Evolutionary conservation across 2,113 vertebrate genomes (phyloP), one percentile per base, ranked within the genome.

Genomic region (Piaya cayana): DNA sequence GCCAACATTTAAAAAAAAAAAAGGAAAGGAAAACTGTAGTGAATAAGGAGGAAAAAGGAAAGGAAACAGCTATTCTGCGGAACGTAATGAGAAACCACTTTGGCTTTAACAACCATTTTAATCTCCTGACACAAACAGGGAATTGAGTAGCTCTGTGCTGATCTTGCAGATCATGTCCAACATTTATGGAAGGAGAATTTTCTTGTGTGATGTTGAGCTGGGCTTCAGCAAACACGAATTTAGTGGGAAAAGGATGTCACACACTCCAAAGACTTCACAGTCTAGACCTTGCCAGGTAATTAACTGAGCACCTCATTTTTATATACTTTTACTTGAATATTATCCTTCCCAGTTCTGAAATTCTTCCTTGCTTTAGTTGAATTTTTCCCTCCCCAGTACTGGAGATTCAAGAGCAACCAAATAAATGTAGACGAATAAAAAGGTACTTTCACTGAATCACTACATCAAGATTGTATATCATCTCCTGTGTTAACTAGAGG

Each of bases 251-350:
- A 93, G 27, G 58, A 96, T 92, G 84, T 93, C 9, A 3, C 34
- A 62, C 82, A 90, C 89, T 92, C 96, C 95, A 88, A 95, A 65
- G 80, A 96, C 76, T 96, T 88, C 81, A 88, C 68, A 90, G 69
- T 79, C 50, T 88, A 94, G 70, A 65, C 52, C 53, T 93, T 83
- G 37, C 65, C 55, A 64, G 42, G 84, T 90, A 93, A 95, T 96
- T 91, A 96, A 76, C 30, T 50, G 62, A 93, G 75, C 52, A 86
- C 68, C 63, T 93, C 80, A 32, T 15, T 37, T 82, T 55, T 5
- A 1, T 49, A 34, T 21, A 45, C 34, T 86, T 56, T 47, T 53
- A 70, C 23, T 37, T 55, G 39, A 82, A 64, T 68, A 53, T 39
- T 67, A 56, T 49, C 47, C 59, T 65, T 78, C 71, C 17, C 15